These are phyloP conservation scores for Drosophila histrio DNA, from an alignment of 2,888 invertebrate species.

Conservation along the genomic window DNA sequence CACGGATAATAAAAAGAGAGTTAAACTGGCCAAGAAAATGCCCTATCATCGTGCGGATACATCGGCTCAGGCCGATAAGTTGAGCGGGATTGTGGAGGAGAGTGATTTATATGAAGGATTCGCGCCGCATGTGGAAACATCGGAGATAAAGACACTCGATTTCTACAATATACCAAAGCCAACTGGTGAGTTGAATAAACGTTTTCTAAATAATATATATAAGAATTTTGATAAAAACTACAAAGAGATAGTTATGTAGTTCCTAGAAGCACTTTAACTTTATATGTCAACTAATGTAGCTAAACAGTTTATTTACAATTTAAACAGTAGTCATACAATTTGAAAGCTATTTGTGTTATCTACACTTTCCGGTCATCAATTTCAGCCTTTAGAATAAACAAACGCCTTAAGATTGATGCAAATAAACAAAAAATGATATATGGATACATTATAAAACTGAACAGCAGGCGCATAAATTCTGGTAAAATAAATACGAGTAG, in stretches of 20 bases:
- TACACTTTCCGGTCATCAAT: slow-evolving; percentile 23
- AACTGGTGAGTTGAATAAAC: slow-evolving; percentile 76
- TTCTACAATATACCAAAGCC: slow-evolving; percentile 82
- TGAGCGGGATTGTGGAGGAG: slow-evolving; percentile 91
- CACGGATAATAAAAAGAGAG: slow-evolving; percentile 8
- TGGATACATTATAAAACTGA: slow-evolving; percentile 16
- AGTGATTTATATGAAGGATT: slow-evolving; percentile 91
- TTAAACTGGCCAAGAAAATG: slow-evolving; percentile 80
- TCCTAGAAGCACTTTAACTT: not conserved
- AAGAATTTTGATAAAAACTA: no score
- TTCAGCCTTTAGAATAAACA: slow-evolving; percentile 35
- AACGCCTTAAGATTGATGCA: slow-evolving; percentile 12
- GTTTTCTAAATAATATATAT: not conserved
- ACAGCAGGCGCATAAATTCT: slow-evolving; percentile 29
- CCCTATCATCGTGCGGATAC: slow-evolving; percentile 83
- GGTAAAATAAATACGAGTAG: slow-evolving; percentile 4
- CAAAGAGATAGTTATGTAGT: not conserved
- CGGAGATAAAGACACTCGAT: slow-evolving; percentile 87
- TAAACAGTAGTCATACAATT: not conserved
- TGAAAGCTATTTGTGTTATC: not conserved
- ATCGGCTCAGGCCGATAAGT: slow-evolving; percentile 87
- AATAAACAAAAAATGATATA: slow-evolving; percentile 44
- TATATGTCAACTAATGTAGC: not conserved
- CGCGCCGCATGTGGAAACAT: slow-evolving; percentile 92
- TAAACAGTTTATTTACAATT: not conserved